Conservation (phyloP, 2,113 vertebrate species). For the Rana temporaria region DNA sequence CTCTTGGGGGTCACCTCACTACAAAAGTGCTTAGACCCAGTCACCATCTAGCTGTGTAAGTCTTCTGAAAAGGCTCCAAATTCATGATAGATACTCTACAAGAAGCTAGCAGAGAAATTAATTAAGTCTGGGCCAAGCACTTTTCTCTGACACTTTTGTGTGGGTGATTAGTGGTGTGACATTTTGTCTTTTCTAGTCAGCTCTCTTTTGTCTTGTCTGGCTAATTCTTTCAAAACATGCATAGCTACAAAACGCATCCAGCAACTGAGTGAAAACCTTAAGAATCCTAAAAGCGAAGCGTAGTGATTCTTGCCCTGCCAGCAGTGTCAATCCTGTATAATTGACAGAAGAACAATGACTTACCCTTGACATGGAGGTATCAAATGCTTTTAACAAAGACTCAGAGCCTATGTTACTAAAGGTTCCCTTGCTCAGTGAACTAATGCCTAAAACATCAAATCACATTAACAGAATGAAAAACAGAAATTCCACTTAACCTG, state of each 20-base stretch:
- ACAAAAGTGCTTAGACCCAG: constrained; percentile 19
- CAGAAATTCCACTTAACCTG: too few species aligned
- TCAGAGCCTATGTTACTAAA: too few species aligned
- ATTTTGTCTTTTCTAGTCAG: constrained; percentile 51
- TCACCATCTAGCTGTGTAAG: neutral
- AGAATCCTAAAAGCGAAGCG: neutral
- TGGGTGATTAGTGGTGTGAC: constrained; percentile 51
- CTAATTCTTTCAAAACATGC: constrained; percentile 43
- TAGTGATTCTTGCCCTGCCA: neutral
- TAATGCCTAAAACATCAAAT: too few species aligned
- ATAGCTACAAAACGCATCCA: constrained; percentile 43
- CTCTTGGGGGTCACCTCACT: neutral
- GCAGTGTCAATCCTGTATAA: constrained; percentile 7
- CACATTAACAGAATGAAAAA: too few species aligned
- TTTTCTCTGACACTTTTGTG: constrained; percentile 55
- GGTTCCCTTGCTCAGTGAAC: too few species aligned
- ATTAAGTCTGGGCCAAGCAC: constrained; percentile 41
- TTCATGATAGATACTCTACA: constrained; percentile 9
- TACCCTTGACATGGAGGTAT: neutral
- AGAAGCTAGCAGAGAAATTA: constrained; percentile 50
- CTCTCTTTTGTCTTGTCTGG: constrained; percentile 51
- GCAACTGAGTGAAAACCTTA: neutral
- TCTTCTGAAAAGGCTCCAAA: constrained; percentile 8
- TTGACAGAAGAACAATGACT: constrained; percentile 13
- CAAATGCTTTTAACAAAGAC: too few species aligned